Percentiles rank a stretch among this genome's conserved stretches.
These are phyloP conservation scores for Anastrepha obliqua DNA, from an alignment of 1,140 invertebrate genomes.

Conservation along the genomic window DNA sequence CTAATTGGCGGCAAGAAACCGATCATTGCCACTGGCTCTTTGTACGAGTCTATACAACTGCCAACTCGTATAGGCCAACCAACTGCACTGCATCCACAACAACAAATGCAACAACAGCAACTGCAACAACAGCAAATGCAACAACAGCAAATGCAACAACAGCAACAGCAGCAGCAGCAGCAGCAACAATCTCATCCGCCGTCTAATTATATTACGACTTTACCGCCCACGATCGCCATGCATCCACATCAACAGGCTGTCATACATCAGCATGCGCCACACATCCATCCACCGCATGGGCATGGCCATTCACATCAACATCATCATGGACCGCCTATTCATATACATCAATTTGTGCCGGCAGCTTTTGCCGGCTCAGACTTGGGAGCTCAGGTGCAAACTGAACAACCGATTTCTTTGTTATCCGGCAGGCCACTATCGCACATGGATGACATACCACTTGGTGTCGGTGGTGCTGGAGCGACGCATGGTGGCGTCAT, in stretches of 20 bases:
- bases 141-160: conserved; percentile 27
- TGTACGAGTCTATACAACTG: conserved; percentile 69
- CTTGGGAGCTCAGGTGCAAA: conserved; percentile 47
- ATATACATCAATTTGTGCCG: conserved; percentile 64
- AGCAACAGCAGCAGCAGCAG: neutral
- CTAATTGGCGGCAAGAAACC: conserved; percentile 79
- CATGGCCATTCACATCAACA: conserved; percentile 65
- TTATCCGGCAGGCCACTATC: conserved; percentile 42
- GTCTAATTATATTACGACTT: conserved; percentile 32
- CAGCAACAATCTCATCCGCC: conserved; percentile 29
- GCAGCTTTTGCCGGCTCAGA: conserved; percentile 42
- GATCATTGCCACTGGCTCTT: conserved; percentile 67
- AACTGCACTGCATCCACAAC: conserved; percentile 54
- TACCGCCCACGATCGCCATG: conserved; percentile 52
- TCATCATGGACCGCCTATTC: conserved; percentile 67
- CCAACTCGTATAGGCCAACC: conserved; percentile 62
- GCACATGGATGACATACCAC: conserved; percentile 43
- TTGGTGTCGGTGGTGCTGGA: conserved; percentile 22
- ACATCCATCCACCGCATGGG: conserved; percentile 56
- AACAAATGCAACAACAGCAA: conserved; percentile 56
- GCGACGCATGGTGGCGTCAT: neutral
- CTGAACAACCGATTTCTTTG: conserved; percentile 54
- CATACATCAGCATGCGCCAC: conserved; percentile 53
- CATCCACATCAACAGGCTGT: conserved; percentile 42
- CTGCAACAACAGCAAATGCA: neutral